Percentiles rank a stretch among this genome's conserved stretches.
Evolutionary conservation across 2,888 invertebrate genomes (phyloP).

Genomic region (Heliconius ethilla): DNA sequence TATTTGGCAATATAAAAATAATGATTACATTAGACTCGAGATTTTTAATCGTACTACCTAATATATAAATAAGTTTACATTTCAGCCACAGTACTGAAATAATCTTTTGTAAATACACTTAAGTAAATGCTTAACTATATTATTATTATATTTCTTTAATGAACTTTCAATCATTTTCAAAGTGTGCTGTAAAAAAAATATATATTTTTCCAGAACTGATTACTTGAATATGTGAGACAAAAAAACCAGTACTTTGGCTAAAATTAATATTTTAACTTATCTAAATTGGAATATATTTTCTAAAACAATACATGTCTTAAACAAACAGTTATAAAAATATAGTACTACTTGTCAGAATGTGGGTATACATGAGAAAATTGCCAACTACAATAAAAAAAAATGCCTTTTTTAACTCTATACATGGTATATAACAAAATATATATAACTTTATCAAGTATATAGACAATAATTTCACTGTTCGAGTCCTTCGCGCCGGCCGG

Average conservation of each 20-base stretch:
- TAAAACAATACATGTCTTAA: slow-evolving; percentile 52
- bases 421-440: not conserved
- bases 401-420: not conserved
- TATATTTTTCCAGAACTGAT: not conserved
- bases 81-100: slow-evolving; percentile 44
- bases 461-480: not conserved
- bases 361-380: not conserved
- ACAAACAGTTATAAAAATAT: slow-evolving; percentile 73
- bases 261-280: slow-evolving; percentile 54
- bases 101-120: not conserved
- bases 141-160: not conserved
- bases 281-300: slow-evolving; percentile 61
- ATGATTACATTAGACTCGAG: slow-evolving; percentile 77
- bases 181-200: not conserved
- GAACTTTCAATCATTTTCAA: not conserved
- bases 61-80: slow-evolving; percentile 56
- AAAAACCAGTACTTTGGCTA: slow-evolving; percentile 54
- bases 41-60: slow-evolving; percentile 72
- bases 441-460: not conserved
- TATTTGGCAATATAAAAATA: slow-evolving; percentile 82
- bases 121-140: not conserved
- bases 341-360: slow-evolving; percentile 53
- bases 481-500: no score
- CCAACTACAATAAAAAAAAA: not conserved
- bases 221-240: not conserved